Evolutionary conservation across 2,888 invertebrate genomes (phyloP), one percentile per base, ranked within the genome.

Genomic region (Tetropium fuscum): DNA sequence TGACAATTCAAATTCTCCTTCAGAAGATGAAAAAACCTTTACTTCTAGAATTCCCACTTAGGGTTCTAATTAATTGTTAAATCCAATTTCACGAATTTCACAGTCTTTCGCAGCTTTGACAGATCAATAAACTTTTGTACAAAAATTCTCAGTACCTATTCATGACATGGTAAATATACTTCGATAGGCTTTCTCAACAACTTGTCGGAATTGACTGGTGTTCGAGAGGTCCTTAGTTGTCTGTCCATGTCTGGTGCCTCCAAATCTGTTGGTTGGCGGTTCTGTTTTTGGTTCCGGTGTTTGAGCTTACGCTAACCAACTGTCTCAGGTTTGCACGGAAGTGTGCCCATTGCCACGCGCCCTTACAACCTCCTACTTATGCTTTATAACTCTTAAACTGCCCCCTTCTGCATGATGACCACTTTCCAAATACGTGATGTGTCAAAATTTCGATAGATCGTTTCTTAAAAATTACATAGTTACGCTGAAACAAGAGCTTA

Each of bases 321-420:
- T 79, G 79, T 78, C 71, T 69, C 69, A 65, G 68, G 73, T 77
- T 78, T 74, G 79, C 79, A 77, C 78, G 79, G 79, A 80, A 80
- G 79, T 78, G 78, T 76, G 77, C 74, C 71, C 67, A 60, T 57
- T 68, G 78, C 73, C 76, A 76, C 76, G 76, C 72, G 76, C 71
- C 74, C 70, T 59, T 51, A 41, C 57, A 60, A 48, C 57, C 54
- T 51, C 51, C 58, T 58, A 61, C 48, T 61, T 58, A 60, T 27
- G 15, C 10, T 10, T 5, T 44, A 60, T 60, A 53, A 47, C 57
- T 57, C 53, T 38, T 53, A 48, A 44, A 16, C 27, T 44, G 27
- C 10, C 15, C 44, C 44, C 27, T 43, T 25, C 34, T 34, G 15
- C 34, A 10, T 32, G 11, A 32, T 11, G 11, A 13, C 27, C 27